A percentile compares a stretch with the other conserved stretches of the same genome.
Evolutionary conservation across 1,140 invertebrate species (phyloP).

Genomic region (Sminthurinus signatus): DNA sequence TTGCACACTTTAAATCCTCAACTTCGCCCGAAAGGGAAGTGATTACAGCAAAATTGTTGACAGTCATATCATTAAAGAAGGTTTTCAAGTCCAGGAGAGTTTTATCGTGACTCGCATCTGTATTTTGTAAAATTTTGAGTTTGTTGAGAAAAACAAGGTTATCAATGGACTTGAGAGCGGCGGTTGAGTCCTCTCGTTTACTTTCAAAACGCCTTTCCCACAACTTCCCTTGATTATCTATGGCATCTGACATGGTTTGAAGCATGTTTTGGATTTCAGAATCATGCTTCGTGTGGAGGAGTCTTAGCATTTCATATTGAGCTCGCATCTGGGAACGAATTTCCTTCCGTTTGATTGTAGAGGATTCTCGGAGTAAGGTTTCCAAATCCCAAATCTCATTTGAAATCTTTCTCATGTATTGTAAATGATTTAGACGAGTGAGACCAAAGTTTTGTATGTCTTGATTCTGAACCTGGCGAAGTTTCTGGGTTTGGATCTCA

Average conservation of each 20-base stretch:
- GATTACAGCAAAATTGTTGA: conserved; percentile 6
- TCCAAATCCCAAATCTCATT: conserved; percentile 4
- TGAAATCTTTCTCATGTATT: not conserved
- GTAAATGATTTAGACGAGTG: not conserved
- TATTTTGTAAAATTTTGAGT: not conserved
- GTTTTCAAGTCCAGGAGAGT: conserved; percentile 2
- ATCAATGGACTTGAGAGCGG: not conserved
- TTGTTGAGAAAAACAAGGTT: no score
- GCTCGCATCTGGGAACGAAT: not conserved
- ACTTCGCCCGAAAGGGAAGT: not conserved
- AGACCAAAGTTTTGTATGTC: not conserved
- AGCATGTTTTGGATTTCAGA: not conserved
- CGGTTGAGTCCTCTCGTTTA: not conserved
- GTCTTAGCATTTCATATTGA: not conserved
- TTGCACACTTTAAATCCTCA: not conserved
- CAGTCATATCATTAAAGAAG: conserved; percentile 10
- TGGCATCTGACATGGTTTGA: not conserved
- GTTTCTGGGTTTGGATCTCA: not conserved
- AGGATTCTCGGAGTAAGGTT: not conserved
- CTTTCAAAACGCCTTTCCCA: not conserved
- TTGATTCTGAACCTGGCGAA: not conserved
- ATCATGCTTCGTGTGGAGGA: not conserved
- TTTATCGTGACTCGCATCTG: not conserved
- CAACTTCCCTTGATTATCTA: not conserved
- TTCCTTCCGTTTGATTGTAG: not conserved